Percentiles rank a stretch among this genome's conserved stretches.
phyloP scores from a whole-genome alignment of 2,797 vertebrate species.

The Sebastes hubbsi region DNA sequence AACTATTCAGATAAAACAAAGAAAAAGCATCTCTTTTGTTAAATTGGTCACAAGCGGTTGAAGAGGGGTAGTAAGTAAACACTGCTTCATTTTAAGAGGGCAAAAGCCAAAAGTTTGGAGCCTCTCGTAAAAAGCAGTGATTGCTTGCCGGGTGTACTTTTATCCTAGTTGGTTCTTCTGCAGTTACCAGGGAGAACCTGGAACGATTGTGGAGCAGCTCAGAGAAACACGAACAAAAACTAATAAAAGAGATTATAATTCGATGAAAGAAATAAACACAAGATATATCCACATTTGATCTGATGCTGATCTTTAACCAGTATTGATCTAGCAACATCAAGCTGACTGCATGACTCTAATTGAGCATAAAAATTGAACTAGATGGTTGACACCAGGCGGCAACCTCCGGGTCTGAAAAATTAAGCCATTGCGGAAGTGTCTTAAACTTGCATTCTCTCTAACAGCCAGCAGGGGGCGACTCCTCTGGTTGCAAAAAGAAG shows the following conservation, averaged over 20 bases:
- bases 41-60: not conserved
- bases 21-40: not conserved
- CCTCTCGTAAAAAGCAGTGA: not conserved
- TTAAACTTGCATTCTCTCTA: not conserved
- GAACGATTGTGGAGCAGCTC: not conserved
- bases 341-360: not conserved
- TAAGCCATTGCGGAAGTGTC: not conserved
- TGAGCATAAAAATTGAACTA: not conserved
- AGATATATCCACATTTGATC: not conserved
- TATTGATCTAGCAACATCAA: not conserved
- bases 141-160: not conserved
- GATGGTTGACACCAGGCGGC: not conserved
- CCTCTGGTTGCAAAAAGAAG: not conserved
- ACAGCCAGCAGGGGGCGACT: too few relatives aligned
- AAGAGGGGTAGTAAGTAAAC: not conserved
- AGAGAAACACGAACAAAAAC: not conserved
- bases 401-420: not conserved
- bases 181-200: not conserved
- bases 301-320: not conserved
- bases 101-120: not conserved
- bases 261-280: not conserved
- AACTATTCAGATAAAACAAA: not conserved
- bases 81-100: not conserved
- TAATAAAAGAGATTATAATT: not conserved
- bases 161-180: not conserved